Evolutionary conservation across 2,797 vertebrate genomes (phyloP).

Genomic region (Eospalax fontanierii): DNA sequence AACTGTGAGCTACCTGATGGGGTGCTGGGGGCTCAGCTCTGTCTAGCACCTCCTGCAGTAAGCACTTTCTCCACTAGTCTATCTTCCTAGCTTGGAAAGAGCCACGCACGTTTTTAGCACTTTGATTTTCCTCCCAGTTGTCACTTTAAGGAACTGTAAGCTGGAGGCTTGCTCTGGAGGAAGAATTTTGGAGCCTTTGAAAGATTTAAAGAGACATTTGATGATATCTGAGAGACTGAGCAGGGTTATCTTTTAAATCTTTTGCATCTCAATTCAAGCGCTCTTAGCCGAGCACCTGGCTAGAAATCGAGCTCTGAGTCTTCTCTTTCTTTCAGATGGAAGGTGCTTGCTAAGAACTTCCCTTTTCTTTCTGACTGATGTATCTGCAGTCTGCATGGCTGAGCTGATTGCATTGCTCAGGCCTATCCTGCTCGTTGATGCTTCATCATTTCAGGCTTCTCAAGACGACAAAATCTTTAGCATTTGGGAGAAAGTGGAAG

Average conservation of each 20-base stretch:
- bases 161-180: background rate
- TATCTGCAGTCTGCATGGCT: fast-evolving
- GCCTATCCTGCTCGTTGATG: background rate
- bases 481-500: background rate
- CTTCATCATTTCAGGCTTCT: background rate
- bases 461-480: background rate
- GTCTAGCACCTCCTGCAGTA: background rate
- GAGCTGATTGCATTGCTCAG: background rate
- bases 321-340: background rate
- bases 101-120: background rate
- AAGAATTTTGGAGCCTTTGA: background rate
- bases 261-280: background rate
- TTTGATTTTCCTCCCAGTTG: background rate
- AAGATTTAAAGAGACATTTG: background rate
- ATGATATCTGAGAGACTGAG: background rate
- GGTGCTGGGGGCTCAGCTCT: too few species aligned
- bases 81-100: background rate
- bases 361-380: background rate
- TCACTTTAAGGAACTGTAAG: background rate
- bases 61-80: background rate
- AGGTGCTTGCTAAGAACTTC: background rate
- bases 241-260: background rate
- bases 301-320: background rate
- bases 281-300: background rate
- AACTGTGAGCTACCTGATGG: too few species aligned